A percentile compares a stretch with the other conserved stretches of the same genome.
Evolutionary conservation across 2,113 vertebrate genomes (phyloP).

Genomic region (Megaceryle torquata): DNA sequence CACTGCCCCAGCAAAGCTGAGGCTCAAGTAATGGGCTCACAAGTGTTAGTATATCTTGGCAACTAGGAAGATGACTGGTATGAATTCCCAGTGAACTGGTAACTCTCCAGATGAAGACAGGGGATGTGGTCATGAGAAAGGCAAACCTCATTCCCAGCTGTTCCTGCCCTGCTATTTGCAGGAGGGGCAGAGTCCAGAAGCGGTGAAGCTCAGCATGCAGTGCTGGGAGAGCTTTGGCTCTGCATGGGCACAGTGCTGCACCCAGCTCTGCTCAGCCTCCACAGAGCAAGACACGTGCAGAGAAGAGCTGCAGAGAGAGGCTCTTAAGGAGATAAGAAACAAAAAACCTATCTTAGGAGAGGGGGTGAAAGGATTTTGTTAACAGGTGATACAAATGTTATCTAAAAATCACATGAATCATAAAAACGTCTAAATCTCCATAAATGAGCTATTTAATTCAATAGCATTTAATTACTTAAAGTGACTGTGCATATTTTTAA

Average conservation of each 20-base stretch:
- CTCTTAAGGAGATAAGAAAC: background rate
- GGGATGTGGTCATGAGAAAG: background rate
- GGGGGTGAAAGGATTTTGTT: background rate
- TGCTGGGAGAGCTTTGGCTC: background rate
- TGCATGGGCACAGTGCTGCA: too few relatives aligned
- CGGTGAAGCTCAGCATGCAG: accelerated
- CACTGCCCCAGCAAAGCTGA: background rate
- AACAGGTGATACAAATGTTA: background rate
- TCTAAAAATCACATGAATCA: background rate
- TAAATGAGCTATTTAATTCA: background rate
- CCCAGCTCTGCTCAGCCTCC: background rate
- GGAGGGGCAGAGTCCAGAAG: background rate
- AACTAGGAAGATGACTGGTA: background rate
- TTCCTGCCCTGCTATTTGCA: background rate
- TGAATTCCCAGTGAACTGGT: background rate
- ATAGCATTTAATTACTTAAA: background rate
- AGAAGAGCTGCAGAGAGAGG: background rate
- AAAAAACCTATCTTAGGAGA: background rate
- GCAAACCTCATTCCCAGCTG: background rate
- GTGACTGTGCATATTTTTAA: background rate
- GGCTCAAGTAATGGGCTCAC: background rate
- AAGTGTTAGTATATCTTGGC: background rate
- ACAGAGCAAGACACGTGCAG: background rate
- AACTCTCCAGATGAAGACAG: background rate
- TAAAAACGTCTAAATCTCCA: background rate